These are phyloP conservation scores for Chionodraco myersi DNA, from an alignment of 2,113 vertebrate genomes.

Conservation along the genomic window DNA sequence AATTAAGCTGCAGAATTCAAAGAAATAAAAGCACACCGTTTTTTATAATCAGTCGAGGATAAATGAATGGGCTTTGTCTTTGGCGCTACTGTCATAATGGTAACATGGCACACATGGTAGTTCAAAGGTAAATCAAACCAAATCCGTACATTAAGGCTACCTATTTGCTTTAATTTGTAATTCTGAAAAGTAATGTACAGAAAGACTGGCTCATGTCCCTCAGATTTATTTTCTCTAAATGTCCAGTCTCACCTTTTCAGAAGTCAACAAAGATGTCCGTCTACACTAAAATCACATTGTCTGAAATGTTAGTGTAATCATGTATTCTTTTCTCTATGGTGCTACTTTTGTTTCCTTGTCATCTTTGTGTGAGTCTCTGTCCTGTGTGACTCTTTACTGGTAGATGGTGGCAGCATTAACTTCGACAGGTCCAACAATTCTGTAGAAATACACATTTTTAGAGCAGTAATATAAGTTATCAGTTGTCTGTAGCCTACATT, in stretches of 20 bases:
- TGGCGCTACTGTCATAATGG: constrained; percentile 44
- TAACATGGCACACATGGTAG: constrained; percentile 60
- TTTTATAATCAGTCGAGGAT: not conserved
- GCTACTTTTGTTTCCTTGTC: constrained; percentile 56
- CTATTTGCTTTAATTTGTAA: constrained; percentile 8
- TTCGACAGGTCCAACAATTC: not conserved
- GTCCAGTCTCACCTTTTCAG: constrained; percentile 17
- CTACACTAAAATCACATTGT: constrained; percentile 3
- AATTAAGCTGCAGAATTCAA: constrained; percentile 7
- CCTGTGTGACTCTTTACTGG: not conserved
- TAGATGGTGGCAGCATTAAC: constrained; percentile 39
- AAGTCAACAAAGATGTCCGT: not conserved
- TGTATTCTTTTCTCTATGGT: constrained; percentile 50
- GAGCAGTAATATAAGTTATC: not conserved
- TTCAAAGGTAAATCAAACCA: constrained; percentile 7
- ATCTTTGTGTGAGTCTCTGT: constrained; percentile 26
- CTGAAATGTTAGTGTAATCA: constrained; percentile 12
- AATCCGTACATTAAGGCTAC: constrained; percentile 14
- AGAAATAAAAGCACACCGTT: constrained; percentile 49
- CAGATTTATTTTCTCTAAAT: not conserved
- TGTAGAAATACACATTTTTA: not conserved
- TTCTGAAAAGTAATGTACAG: constrained; percentile 60
- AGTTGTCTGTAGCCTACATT: constrained; percentile 1
- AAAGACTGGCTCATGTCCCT: constrained; percentile 48
- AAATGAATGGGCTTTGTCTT: not conserved